These are phyloP conservation scores for Hippocampus guttulatus DNA, from an alignment of 2,113 vertebrate genomes.

Conservation along the genomic window DNA sequence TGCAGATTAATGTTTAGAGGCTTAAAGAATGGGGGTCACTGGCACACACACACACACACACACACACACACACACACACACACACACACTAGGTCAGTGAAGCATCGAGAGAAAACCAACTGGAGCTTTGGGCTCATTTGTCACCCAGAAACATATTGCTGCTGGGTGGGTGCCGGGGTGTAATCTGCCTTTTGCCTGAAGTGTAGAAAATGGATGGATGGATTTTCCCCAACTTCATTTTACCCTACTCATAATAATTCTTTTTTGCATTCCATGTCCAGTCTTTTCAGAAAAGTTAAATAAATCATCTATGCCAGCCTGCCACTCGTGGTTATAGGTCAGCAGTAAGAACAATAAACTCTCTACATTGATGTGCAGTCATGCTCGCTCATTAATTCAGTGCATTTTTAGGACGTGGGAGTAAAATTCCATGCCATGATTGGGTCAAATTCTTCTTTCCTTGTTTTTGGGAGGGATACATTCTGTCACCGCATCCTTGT, in stretches of 20 bases:
- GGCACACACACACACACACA: not conserved
- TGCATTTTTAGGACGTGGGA: not conserved
- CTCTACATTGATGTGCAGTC: not conserved
- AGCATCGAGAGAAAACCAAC: not conserved
- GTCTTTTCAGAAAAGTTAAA: not conserved
- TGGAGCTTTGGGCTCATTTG: not conserved
- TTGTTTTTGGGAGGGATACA: not conserved
- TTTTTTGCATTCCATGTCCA: not conserved
- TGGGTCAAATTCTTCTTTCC: not conserved
- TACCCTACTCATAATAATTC: not conserved
- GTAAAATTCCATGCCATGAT: not conserved
- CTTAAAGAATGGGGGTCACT: slow-evolving; percentile 3
- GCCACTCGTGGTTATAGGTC: not conserved
- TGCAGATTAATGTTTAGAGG: slow-evolving; percentile 4
- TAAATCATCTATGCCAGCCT: not conserved
- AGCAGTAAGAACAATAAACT: not conserved
- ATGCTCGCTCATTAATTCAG: not conserved
- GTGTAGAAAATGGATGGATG: not conserved
- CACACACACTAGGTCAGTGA: not conserved
- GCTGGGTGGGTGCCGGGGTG: not conserved
- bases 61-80: not conserved
- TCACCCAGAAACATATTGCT: not conserved
- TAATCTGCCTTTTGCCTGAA: not conserved
- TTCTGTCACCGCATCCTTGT: not conserved
- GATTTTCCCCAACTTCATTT: not conserved